Conservation (phyloP, 2,888 invertebrate genomes). For the Anorthoa munda region DNA sequence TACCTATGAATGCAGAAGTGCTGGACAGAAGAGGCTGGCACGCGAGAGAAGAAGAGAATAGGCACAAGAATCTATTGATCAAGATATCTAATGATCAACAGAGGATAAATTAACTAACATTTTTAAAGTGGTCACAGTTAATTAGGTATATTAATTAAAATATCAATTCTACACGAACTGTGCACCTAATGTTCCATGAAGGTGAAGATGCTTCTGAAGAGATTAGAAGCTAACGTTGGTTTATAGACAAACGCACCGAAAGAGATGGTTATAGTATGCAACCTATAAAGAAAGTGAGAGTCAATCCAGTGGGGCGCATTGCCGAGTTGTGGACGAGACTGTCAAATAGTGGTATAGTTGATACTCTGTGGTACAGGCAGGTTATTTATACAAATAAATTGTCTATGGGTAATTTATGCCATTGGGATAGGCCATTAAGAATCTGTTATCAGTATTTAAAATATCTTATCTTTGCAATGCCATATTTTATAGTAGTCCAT, state of each 20-base stretch:
- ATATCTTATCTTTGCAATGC: too few relatives aligned
- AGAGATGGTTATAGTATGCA: not conserved
- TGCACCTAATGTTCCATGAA: not conserved
- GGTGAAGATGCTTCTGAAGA: not conserved
- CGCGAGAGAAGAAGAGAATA: too few relatives aligned
- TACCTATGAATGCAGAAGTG: too few relatives aligned
- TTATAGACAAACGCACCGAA: not conserved
- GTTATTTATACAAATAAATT: too few relatives aligned
- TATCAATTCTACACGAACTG: not conserved
- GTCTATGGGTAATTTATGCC: too few relatives aligned
- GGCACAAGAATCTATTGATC: too few relatives aligned
- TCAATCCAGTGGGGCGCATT: not conserved
- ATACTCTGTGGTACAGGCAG: slow-evolving; percentile 12
- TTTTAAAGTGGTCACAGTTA: not conserved
- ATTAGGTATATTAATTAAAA: not conserved
- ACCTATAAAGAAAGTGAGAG: not conserved
- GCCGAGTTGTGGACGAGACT: not conserved
- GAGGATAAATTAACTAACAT: too few relatives aligned
- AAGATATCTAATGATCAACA: too few relatives aligned
- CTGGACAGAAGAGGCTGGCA: too few relatives aligned
- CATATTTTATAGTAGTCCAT: too few relatives aligned
- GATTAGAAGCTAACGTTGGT: not conserved
- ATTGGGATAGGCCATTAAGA: too few relatives aligned
- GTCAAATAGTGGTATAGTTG: slow-evolving; percentile 1
- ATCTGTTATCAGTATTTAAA: too few relatives aligned